Percentiles rank a stretch among this genome's conserved stretches.
These are phyloP conservation scores for Melanerpes aurifrons DNA, from an alignment of 2,113 vertebrate genomes.

Conservation along the genomic window DNA sequence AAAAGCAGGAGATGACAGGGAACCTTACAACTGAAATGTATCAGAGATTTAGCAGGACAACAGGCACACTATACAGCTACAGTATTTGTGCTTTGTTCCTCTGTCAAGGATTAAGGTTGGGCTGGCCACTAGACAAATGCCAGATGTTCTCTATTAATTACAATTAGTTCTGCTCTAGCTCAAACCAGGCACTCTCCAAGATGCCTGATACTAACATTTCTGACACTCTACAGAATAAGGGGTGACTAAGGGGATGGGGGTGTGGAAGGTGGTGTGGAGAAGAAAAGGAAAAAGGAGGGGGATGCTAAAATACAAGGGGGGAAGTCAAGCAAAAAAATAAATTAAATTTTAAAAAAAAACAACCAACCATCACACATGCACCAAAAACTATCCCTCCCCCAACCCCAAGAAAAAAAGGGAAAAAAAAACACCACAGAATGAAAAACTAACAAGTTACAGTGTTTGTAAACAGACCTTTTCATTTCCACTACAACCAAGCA, in stretches of 20 bases:
- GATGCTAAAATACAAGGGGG: not conserved
- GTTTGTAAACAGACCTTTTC: not conserved
- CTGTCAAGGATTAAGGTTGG: not conserved
- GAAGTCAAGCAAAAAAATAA: too few species aligned
- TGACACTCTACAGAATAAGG: not conserved
- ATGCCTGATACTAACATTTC: not conserved
- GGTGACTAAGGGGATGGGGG: too few species aligned
- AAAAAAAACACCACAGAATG: too few species aligned
- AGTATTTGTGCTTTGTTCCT: too few species aligned
- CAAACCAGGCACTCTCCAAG: too few species aligned
- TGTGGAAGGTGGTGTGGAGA: too few species aligned
- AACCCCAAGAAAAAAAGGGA: too few species aligned
- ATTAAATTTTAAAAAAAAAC: too few species aligned
- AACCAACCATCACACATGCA: too few species aligned
- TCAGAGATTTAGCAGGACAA: not conserved
- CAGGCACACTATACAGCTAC: not conserved
- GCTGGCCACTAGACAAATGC: not conserved
- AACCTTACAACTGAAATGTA: not conserved
- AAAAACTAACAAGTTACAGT: not conserved
- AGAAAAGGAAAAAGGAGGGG: not conserved
- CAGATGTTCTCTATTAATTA: not conserved
- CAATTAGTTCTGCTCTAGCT: too few species aligned
- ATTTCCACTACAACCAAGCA: not conserved
- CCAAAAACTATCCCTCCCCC: too few species aligned
- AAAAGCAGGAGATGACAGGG: not conserved